Evolutionary conservation across 2,113 vertebrate species (phyloP).

Genomic region (Pelusios castaneus): DNA sequence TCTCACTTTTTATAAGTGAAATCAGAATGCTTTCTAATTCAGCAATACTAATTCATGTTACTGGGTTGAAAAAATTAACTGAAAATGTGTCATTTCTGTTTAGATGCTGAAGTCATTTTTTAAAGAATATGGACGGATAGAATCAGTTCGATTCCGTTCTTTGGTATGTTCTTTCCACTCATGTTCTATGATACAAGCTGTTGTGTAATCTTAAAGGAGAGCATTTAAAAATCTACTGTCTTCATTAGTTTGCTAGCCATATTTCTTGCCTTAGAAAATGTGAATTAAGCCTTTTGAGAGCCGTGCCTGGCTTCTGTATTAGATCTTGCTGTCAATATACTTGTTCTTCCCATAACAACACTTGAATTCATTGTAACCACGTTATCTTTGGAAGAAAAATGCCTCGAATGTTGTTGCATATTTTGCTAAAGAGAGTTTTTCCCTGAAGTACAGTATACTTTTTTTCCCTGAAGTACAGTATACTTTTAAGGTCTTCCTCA

Average conservation of each 20-base stretch:
- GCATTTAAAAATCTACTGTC: neutral
- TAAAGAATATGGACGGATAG: slow-evolving; percentile 85
- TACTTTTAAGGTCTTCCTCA: neutral
- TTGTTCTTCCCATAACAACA: neutral
- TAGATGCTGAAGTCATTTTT: slow-evolving; percentile 87
- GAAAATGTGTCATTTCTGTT: slow-evolving; percentile 36
- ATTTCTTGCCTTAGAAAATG: neutral
- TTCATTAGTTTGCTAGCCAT: neutral
- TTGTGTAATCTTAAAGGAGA: neutral
- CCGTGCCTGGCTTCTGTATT: neutral
- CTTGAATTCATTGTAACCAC: neutral
- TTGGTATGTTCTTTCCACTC: slow-evolving; percentile 79
- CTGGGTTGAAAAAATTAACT: neutral
- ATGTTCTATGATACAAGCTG: neutral
- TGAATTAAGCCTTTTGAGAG: neutral
- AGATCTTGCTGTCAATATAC: neutral
- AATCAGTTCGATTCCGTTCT: slow-evolving; percentile 92
- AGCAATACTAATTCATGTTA: neutral
- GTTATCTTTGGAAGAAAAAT: neutral
- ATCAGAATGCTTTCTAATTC: neutral
- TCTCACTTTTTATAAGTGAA: neutral
- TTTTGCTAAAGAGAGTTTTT: neutral
- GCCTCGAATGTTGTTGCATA: neutral
- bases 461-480: neutral
- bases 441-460: neutral